phyloP scores from a whole-genome alignment of 1,140 invertebrate genomes.

The Trissolcus basalis region DNA sequence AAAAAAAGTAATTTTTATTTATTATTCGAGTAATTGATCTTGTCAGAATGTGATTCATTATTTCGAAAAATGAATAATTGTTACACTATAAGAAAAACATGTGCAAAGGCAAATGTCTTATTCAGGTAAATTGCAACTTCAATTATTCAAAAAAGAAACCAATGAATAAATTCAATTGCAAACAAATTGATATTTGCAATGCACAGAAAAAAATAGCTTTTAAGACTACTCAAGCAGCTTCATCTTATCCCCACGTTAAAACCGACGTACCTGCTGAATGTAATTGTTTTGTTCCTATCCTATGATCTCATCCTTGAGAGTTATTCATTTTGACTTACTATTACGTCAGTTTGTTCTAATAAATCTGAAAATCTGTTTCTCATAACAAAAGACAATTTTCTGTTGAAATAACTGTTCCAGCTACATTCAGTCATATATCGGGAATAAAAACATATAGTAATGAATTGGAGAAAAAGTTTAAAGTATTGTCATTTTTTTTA shows the following conservation, averaged over 20 bases:
- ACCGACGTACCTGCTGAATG: slow-evolving; percentile 56
- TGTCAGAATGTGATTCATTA: too few species aligned
- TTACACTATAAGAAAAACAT: too few species aligned
- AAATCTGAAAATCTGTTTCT: slow-evolving; percentile 31
- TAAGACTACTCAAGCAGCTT: slow-evolving; percentile 59
- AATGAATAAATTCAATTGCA: background rate
- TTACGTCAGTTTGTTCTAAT: slow-evolving; percentile 43
- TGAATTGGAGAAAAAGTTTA: slow-evolving; percentile 48
- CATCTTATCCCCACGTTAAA: slow-evolving; percentile 56
- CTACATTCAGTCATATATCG: slow-evolving; percentile 39
- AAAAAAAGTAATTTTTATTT: too few species aligned
- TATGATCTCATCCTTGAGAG: slow-evolving; percentile 52
- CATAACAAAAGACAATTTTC: slow-evolving; percentile 27
- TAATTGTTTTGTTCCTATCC: slow-evolving; percentile 52
- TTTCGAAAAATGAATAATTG: background rate
- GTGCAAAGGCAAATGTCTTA: too few species aligned
- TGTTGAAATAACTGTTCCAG: slow-evolving; percentile 43
- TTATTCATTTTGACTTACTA: slow-evolving; percentile 55
- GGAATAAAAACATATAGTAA: slow-evolving; percentile 27
- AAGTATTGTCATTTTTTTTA: slow-evolving; percentile 43
- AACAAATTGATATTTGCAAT: slow-evolving; percentile 41
- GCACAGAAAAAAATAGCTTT: slow-evolving; percentile 41
- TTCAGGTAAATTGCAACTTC: too few species aligned
- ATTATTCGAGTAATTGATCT: too few species aligned
- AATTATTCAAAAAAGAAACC: too few species aligned